Evolutionary conservation across 2,888 invertebrate species (phyloP), one percentile per base, ranked within the genome.

Genomic region (Drosophila affinis): DNA sequence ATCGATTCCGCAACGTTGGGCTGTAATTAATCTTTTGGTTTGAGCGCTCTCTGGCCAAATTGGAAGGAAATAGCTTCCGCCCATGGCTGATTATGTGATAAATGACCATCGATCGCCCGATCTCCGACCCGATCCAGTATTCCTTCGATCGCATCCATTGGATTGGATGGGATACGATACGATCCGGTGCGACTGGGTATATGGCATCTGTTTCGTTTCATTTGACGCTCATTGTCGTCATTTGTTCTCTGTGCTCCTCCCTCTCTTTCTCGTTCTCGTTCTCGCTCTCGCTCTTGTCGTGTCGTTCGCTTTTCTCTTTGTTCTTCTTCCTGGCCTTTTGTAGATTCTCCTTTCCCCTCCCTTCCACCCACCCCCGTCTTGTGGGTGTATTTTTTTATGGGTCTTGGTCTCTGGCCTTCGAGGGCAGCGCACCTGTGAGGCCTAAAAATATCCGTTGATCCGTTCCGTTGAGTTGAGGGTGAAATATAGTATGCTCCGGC

Each of bases 191-290:
- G 18, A 18, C 18, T 18, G 18, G 68, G 67, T 62, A 47, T 56
- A 46, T 59, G 76, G 81, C 87, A 83, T 90, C 90, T 90, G 90
- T 81, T 91, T 91, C 78, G 56, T 88, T 65, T 90, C 90, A 82
- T 70, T 86, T 81, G 78, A 72, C 89, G 77, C 82, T 72, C 77
- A 81, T 79, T 90, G 89, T 90, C 90, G 81, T 89, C 84, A 83
- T 79, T 72, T 73, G 48, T 34, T 54, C 34, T 58, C 56, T 54
- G 51, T 62, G 27, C 17, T 54, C 47, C 24, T 39, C 44, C 18
- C 59, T 5, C 32, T 51, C 54, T 47, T 64, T 58, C 21, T 21
- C 21, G 3, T 21, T 21, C 21, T 21, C 21, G 3, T 21, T 21
- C 21, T 21, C 21, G 3, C 3, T 5, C 32, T 51, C 54, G 49